Base-by-base conservation (phyloP, 2,113 vertebrate genomes). In the Chloropsis cyanopogon region DNA sequence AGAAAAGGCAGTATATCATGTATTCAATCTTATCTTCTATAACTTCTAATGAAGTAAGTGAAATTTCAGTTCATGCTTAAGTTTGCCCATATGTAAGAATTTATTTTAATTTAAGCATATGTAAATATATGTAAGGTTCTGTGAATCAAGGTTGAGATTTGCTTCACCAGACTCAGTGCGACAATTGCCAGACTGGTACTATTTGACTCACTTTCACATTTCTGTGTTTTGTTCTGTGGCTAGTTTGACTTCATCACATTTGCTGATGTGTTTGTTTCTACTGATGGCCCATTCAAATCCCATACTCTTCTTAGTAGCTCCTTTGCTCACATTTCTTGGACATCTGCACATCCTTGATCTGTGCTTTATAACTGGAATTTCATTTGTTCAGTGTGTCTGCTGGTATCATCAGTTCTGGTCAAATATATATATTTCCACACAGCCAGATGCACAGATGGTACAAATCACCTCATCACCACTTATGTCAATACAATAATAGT, bases 381-480 rank as follows among this genome's bases (percentile, higher is more conserved):
- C 21, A 77, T 90, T 95, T 95, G 33, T 64, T 94, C 35, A 6
- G 9, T 78, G 23, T 41, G 61, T 86, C 22, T 96, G 84, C 95
- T 94, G 80, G 77, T 95, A 63, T 56, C 41, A 91, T 93, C 64
- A 72, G 41, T 86, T 96, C 69, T 94, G 72, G 68, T 83, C 76
- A 90, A 68, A 78, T 88, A 46, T 44, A 17, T 86, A 3, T 82
- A 18, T 78, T 61, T 64, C 60, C 31, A 25, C 8, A 24, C 29
- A 88, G 60, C 35, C 79, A 90, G 92, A 88, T 90, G 80, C 76
- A 92, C 71, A 90, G 85, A 77, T 90, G 82, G 63, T 52, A 56
- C 70, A 92, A 92, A 96, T 96, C 92, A 95, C 80, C 75, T 93
- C 65, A 52, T 90, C 79, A 64, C 88, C 37, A 49, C 37, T 89